Conservation (phyloP, 2,113 vertebrate species). For the Climacteris rufus region DNA sequence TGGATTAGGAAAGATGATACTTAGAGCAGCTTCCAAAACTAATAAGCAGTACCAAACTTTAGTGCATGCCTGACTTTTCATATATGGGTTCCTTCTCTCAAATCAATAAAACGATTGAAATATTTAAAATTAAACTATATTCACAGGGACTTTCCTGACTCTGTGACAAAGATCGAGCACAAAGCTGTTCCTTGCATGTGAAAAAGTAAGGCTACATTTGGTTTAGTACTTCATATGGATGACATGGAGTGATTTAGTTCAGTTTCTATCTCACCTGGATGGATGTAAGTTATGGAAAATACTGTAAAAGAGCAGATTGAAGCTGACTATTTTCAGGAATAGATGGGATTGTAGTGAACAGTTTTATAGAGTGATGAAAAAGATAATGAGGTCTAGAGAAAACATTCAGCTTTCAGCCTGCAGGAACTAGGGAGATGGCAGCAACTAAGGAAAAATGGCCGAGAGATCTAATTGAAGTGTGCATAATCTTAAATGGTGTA, state of each 20-base stretch:
- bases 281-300: background rate
- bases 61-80: background rate
- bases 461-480: constrained; percentile 62
- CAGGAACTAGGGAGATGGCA: background rate
- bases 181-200: background rate
- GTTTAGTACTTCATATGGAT: background rate
- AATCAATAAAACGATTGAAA: constrained; percentile 37
- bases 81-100: background rate
- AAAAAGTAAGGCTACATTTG: background rate
- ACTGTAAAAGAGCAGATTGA: background rate
- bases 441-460: background rate
- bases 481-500: constrained; percentile 71
- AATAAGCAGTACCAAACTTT: background rate
- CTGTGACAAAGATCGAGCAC: background rate
- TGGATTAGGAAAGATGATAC: background rate
- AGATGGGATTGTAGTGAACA: background rate
- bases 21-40: constrained; percentile 25
- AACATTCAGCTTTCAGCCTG: background rate
- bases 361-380: background rate
- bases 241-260: background rate
- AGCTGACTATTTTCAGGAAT: background rate
- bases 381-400: background rate
- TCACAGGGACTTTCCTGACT: constrained; percentile 10
- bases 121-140: constrained; percentile 25
- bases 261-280: background rate